Evolutionary conservation across 1,140 invertebrate genomes (phyloP), one percentile per base, ranked within the genome.

Genomic region (Danaus plexippus): DNA sequence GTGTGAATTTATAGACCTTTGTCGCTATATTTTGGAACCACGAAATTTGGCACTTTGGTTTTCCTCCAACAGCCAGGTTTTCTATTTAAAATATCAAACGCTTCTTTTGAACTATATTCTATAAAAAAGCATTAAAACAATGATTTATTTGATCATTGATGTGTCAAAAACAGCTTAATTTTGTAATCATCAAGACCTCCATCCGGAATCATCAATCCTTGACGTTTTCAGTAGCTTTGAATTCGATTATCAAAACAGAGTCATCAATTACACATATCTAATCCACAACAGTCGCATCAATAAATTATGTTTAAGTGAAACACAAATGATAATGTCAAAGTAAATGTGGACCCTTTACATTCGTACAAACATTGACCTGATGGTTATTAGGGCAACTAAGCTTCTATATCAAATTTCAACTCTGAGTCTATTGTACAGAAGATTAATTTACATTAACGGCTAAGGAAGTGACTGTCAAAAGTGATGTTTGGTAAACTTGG

Each of bases 281-380:
- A 78, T 78, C 80, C 67, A 54, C 59, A 63, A 63, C 66, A 61
- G 69, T 63, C 66, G 62, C 74, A 72, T 72, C 77, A 81, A 85
- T 85, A 85, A 82, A 85, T 82, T 77, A 85, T 72, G 61, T 62
- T 66, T 81, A 85, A 85, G 74, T 85, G 78, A 85, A 83, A 83
- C 73, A 81, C 77, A 78, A 79, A 77, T 71, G 80, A 85, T 81
- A 82, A 79, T 80, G 80, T 85, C 81, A 81, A 74, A 73, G 71
- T 67, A 85, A 82, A 77, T 69, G 76, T 61, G 61, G 57, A 59
- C 64, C 66, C 74, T 75, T 75, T 76, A 72, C 76, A 79, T 69
- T 79, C 77, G 71, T 73, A 75, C 75, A 83, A 79, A 81, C 76
- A 82, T 63, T 75, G 71, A 78, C 71, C 72, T 67, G 68, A 67